phyloP scores from a whole-genome alignment of 2,797 vertebrate species.

The Tadarida brasiliensis region DNA sequence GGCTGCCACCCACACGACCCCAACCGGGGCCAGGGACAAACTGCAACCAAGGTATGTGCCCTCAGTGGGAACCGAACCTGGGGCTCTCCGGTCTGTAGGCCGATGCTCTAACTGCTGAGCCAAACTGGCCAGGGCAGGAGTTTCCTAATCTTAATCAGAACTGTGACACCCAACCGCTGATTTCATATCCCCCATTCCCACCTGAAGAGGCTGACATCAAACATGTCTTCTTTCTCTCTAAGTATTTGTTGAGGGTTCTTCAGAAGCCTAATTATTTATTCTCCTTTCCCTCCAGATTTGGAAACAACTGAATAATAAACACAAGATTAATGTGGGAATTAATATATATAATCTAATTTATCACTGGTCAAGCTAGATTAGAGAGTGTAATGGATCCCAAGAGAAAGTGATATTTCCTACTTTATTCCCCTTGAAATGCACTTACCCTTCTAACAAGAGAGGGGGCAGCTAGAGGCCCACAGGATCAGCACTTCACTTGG shows the following conservation, averaged over 20 bases:
- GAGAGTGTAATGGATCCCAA: neutral
- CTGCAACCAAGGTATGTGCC: no score
- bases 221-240: neutral
- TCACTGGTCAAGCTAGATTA: neutral
- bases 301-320: conserved; percentile 17
- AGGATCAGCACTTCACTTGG: no score
- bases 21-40: no score
- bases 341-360: neutral
- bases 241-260: neutral
- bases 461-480: neutral
- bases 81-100: no score
- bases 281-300: neutral
- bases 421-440: neutral
- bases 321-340: neutral
- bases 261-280: neutral
- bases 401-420: neutral
- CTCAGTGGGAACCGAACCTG: no score
- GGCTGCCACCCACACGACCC: no score
- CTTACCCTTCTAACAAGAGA: neutral
- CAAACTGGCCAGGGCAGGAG: no score
- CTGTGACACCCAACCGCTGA: neutral
- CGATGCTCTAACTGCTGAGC: no score
- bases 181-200: neutral
- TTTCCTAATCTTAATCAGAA: neutral
- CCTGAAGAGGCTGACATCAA: neutral